Evolutionary conservation across 2,113 vertebrate genomes (phyloP).

Genomic region (Donacobius atricapilla): DNA sequence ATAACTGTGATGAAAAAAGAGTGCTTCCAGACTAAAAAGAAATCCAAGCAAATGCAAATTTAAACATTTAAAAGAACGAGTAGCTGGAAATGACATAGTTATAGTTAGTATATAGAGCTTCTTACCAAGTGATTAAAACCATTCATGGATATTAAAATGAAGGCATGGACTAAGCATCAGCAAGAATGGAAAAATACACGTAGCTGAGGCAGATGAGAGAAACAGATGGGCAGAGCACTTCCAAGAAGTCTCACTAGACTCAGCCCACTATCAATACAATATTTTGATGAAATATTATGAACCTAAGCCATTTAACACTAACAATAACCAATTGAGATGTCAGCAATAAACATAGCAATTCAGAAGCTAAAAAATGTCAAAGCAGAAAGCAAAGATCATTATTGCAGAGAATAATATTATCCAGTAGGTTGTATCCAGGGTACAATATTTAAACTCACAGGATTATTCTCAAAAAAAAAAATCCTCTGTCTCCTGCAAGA

Average conservation of each 20-base stretch:
- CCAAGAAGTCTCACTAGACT: not conserved
- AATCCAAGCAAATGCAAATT: not conserved
- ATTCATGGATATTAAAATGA: not conserved
- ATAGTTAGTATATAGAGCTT: not conserved
- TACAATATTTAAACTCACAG: not conserved
- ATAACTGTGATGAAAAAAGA: not conserved
- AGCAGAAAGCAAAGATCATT: not conserved
- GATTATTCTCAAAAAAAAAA: not conserved
- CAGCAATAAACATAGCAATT: not conserved
- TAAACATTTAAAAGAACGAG: not conserved
- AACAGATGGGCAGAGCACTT: slow-evolving; percentile 26
- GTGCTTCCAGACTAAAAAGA: not conserved
- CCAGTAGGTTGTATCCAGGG: not conserved
- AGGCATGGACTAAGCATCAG: not conserved
- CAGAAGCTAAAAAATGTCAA: not conserved
- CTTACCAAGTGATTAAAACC: not conserved
- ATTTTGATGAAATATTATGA: slow-evolving; percentile 23
- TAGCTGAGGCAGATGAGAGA: slow-evolving; percentile 3
- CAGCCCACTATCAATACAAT: not conserved
- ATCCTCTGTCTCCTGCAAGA: not conserved
- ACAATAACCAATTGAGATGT: not conserved
- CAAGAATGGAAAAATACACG: not conserved
- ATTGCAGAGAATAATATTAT: not conserved
- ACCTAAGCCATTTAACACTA: not conserved
- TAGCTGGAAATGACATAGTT: not conserved